These are phyloP conservation scores for Ceratina japonica DNA, from an alignment of 1,140 invertebrate genomes.

Conservation along the genomic window DNA sequence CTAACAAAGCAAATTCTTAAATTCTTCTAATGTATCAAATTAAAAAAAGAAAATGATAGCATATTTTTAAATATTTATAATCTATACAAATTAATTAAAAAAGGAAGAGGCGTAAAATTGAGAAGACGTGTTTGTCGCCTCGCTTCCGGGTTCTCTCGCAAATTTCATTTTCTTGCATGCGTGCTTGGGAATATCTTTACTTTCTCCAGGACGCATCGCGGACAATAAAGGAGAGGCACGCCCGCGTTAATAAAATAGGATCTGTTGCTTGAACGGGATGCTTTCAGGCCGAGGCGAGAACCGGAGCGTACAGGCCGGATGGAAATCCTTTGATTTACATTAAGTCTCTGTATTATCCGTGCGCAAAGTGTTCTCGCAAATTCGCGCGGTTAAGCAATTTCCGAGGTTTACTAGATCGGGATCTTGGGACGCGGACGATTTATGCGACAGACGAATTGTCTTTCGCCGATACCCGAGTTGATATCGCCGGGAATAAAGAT, in stretches of 20 bases:
- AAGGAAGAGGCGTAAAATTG: too few species aligned
- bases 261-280: slow-evolving; percentile 7
- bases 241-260: slow-evolving; percentile 34
- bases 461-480: neutral
- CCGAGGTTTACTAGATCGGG: neutral
- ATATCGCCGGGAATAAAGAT: too few species aligned
- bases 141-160: slow-evolving; percentile 20
- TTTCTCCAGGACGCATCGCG: slow-evolving; percentile 23
- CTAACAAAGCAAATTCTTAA: too few species aligned
- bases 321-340: slow-evolving; percentile 30
- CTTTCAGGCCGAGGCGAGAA: slow-evolving; percentile 19
- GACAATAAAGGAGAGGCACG: slow-evolving; percentile 19
- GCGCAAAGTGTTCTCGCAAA: too few species aligned
- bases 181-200: slow-evolving; percentile 17
- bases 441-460: neutral
- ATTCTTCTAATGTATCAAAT: too few species aligned
- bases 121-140: neutral
- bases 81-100: too few species aligned
- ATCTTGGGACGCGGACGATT: neutral
- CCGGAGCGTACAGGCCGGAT: neutral
- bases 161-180: neutral
- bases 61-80: too few species aligned
- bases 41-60: too few species aligned
- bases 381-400: too few species aligned
- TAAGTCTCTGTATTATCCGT: neutral